Base-by-base conservation (phyloP, 2,888 invertebrate genomes). In the Desoria tigrina region DNA sequence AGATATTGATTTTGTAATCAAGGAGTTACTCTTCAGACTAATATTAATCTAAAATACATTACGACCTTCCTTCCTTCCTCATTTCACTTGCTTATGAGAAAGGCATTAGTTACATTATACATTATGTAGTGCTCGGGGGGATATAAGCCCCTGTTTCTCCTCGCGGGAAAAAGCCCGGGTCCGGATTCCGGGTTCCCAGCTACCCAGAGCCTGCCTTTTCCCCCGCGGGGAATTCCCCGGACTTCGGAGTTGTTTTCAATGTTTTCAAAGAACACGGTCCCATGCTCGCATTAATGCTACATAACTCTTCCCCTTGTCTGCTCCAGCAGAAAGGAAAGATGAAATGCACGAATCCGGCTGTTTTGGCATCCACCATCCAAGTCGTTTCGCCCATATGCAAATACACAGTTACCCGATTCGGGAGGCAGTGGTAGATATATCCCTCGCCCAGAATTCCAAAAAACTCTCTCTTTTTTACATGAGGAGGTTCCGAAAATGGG, bases 1-100 rank as follows among this genome's bases (percentile, higher is more conserved):
- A 32, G 32, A 32, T 72, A 74, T 74, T 64, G 74, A 74, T 74
- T 74, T 74, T 74, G 74, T 74, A 74, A 74, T 74, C 74, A 74
- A 71, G 63, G 71, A 54, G 62, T 57, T 42, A 62, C 61, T 57
- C 61, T 68, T 66, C 64, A 69, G 61, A 55, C 61, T 55, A 65
- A 62, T 72, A 72, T 70, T 71, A 73, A 73, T 74, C 71, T 72
- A 72, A 72, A 74, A 72, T 65, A 63, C 70, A 74, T 74, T 73
- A 70, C 59, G 68, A 56, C 63, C 56, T 63, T 63, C 59, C 63
- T 37, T 59, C 45, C 55, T 55, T 56, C 32, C 55, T 56, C 32
- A 32, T 32, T 32, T 32, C 32, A 59, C 26, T 55, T 49, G 23
- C 55, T 60, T 63, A 59, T 65, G 32, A 32, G 32, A 32, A 32